Base-by-base conservation (phyloP, 1,140 invertebrate species). In the Helicoverpa zea region DNA sequence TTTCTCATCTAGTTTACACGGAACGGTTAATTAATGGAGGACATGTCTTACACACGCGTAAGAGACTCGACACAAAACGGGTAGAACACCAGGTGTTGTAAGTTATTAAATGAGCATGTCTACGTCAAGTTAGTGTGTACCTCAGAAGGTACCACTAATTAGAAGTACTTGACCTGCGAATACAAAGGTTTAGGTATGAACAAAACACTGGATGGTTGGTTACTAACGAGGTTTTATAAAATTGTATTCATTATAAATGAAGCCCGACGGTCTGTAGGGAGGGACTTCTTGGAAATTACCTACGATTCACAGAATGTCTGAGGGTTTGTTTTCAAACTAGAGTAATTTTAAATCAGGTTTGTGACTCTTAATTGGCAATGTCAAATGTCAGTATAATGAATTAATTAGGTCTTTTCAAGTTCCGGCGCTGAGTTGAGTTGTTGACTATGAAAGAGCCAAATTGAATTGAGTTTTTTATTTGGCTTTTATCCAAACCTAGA, bases 371-470 rank as follows among this genome's bases (percentile, higher is more conserved):
- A 75, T 75, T 75, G 58, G 47, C 7, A 63, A 63, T 49, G 35
- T 52, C 10, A 63, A 51, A 76, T 43, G 12, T 30, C 58, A 59
- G 43, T 2, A 30, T 63, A 76, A 76, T 49, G 12, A 76, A 51
- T 61, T 51, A 61, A 49, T 63, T 76, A 63, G 23, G 43, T 63
- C 73, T 76, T 75, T 76, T 49, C n/a, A 61, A 51, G 43, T 63
- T 52, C 18, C 58, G 59, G 56, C 7, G 12, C 58, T 30, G 23
- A 5, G 58, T 61, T 30, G 23, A 58, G 16, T 58, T 7, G 18
- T 61, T 30, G 11, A 29, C 23, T 30, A 18, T 30, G 23, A 61
- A 61, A 30, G 16, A 30, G 23, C 12, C 3, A 72, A 52, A 72
- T 52, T 18, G 23, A 72, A 72, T 54, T 54, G 16, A 72, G 49